A percentile compares a stretch with the other conserved stretches of the same genome.
These are phyloP conservation scores for Dendrophyllia cribrosa DNA, from an alignment of 64 coral and sea anemone species.

Conservation along the genomic window DNA sequence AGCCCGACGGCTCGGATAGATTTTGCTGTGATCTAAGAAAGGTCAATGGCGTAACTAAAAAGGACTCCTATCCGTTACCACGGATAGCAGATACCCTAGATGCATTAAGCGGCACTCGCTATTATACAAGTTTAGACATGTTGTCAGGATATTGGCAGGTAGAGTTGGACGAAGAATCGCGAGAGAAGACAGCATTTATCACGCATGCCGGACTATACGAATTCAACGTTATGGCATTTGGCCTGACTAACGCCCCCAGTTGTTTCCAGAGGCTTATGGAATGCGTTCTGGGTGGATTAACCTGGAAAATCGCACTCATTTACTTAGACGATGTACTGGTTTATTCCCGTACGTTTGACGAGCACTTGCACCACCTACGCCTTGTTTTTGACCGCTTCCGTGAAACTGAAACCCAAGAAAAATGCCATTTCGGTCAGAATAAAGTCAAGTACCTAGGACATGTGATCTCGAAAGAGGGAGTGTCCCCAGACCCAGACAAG, in stretches of 20 bases:
- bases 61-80: constrained; percentile 23
- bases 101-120: not conserved
- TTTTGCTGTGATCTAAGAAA: not conserved
- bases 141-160: constrained; percentile 14
- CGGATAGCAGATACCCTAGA: not conserved
- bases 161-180: not conserved
- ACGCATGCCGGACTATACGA: not conserved
- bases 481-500: constrained; percentile 35
- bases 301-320: constrained; percentile 1
- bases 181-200: constrained; percentile 34
- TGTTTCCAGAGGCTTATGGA: constrained; percentile 30
- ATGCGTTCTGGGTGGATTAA: not conserved
- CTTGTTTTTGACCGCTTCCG: constrained; percentile 18
- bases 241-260: not conserved
- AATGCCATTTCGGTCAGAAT: not conserved
- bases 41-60: not conserved
- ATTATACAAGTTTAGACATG: not conserved
- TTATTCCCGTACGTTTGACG: not conserved
- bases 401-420: not conserved
- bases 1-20: not conserved
- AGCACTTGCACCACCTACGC: not conserved
- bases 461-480: not conserved
- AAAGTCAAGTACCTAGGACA: not conserved
- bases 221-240: constrained; percentile 29
- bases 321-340: constrained; percentile 34